Percentiles rank a stretch among this genome's conserved stretches.
Evolutionary conservation across 1,140 invertebrate genomes (phyloP).

Genomic region (Phymastichus coffea): DNA sequence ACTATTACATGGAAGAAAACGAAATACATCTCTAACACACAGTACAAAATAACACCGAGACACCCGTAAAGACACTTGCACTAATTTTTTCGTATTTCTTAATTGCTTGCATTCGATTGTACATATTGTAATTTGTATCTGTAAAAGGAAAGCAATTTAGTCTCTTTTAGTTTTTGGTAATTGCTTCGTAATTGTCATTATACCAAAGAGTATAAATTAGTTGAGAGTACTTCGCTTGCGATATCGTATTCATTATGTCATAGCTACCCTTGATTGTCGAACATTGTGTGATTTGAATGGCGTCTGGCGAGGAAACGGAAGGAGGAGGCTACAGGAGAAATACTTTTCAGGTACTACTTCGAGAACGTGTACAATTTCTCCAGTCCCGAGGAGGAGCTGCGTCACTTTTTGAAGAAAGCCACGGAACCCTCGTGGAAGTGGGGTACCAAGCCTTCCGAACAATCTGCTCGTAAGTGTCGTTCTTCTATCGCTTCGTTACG

Average conservation of each 20-base stretch:
- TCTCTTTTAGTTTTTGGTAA: no score
- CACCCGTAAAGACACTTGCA: slow-evolving; percentile 23
- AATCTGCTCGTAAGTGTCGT: slow-evolving; percentile 15
- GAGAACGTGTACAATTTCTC: slow-evolving; percentile 52
- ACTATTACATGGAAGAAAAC: slow-evolving; percentile 24
- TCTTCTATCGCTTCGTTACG: neutral
- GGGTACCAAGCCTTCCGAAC: slow-evolving; percentile 15
- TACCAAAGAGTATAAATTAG: no score
- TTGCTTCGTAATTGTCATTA: no score
- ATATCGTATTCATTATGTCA: no score
- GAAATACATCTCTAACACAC: slow-evolving; percentile 26
- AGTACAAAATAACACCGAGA: slow-evolving; percentile 21
- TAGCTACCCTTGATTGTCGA: no score
- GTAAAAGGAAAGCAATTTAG: no score
- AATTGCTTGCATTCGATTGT: no score
- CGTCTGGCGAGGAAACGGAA: no score
- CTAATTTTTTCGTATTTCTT: slow-evolving; percentile 11
- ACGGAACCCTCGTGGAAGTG: slow-evolving; percentile 56
- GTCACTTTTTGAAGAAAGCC: slow-evolving; percentile 76
- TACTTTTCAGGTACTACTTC: slow-evolving; percentile 57
- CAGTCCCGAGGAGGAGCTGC: slow-evolving; percentile 68
- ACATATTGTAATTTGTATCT: no score
- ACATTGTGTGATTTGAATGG: no score
- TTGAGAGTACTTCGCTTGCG: no score
- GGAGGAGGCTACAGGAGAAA: no score